Base-by-base conservation (phyloP, 2,888 invertebrate species). In the Lochmaea crataegi region DNA sequence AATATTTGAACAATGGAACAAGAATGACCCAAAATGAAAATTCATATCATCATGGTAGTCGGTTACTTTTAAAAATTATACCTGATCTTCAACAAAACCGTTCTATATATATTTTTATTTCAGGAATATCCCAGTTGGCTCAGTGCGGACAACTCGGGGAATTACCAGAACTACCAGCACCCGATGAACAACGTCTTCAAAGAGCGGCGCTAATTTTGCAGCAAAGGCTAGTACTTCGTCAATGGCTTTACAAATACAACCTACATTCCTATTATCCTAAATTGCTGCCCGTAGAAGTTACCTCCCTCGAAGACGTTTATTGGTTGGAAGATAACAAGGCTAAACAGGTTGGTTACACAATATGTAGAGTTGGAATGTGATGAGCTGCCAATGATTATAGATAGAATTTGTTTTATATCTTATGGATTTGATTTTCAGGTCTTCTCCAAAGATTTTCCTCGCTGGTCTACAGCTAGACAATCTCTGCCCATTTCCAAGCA, bases 281-380 rank as follows among this genome's bases (percentile, higher is more conserved):
- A 83, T 87, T 95, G 80, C 88, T 94, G 81, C 92, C 92, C 80
- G 90, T 94, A 85, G 95, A 95, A 87, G 94, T 96, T 61, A 91
- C 93, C 66, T 93, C 94, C n/a, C 86, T 96, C 78, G 96, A 96
- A 86, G 96, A 96, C 87, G 95, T 95, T 42, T 96, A 96, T 87
- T 95, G 95, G 95, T 71, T 84, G 84, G 95, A 96, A 85, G 96
- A 96, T 86, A 91, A 92, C 72, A 91, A 92, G 72, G 94, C 94
- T 22, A 91, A 92, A 56, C 91, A 93, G 81, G 80, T 79, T 48
- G 45, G 38, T 60, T 22, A 32, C 26, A n/a, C 16, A 26, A 2
- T 5, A 2, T 2, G 4, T 26, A 26, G 26, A 26, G 26, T 26
- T 5, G 26, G 26, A 26, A 26, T 5, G 4, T 26, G 4, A 26